Evolutionary conservation across 1,140 invertebrate species (phyloP), one percentile per base, ranked within the genome.

Genomic region (Trichonephila inaurata): DNA sequence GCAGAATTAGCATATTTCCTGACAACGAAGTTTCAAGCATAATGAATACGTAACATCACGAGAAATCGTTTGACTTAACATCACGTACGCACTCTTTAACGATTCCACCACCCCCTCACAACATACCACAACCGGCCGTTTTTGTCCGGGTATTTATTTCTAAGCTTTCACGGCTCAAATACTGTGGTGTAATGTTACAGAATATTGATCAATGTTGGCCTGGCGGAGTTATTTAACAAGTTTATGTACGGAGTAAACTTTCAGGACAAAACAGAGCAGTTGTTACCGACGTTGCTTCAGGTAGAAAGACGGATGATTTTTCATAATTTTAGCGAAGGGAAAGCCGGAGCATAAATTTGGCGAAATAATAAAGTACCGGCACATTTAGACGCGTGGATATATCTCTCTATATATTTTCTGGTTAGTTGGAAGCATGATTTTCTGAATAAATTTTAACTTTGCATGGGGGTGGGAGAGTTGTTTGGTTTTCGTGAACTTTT

Each of bases 1-100:
- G 10, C 33, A 21, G 58, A 58, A 89, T 89, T 89, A 72, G 88
- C 88, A 77, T 89, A 60, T 60, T 89, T 58, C 58, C 88, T 89
- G 64, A 77, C 88, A 89, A 21, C 33, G 44, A 72, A 89, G 62
- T 62, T 58, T 60, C n/a, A n/a, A 60, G 33, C 88, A 69, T 89
- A 89, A 89, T 89, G 64, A 89, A 89, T 89, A 77, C 88, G 28
- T 89, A 89, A 88, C 58, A 88, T 44, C 60, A 60, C 28, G 44
- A 88, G 33, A 66, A 89, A 89, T 51, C 64, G 64, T 89, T n/a
- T 89, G 33, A 28, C 28, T 44, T 60, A 18, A 0, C 5, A 88
- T 89, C 44, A 51, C 64, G 88, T 51, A 58, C 64, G 19, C 28
- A 7, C 86, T 14, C 72, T 62, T 87, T 87, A 87, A 64, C 61